Percentiles rank a stretch among this genome's conserved stretches.
Evolutionary conservation across 2,113 vertebrate species (phyloP).

Genomic region (Tetraodon nigroviridis): DNA sequence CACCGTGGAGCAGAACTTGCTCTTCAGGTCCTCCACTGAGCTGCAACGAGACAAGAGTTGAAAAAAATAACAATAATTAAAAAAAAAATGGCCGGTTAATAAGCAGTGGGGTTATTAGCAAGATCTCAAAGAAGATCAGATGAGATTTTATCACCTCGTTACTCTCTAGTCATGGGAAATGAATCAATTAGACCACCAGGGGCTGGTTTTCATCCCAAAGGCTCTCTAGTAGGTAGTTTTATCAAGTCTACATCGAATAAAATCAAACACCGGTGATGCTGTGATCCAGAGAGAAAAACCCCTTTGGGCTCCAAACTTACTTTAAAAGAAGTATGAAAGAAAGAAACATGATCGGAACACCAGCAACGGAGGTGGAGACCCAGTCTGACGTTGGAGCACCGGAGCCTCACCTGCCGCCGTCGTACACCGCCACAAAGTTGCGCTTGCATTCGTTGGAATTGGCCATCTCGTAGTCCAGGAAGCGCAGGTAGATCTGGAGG

Average conservation of each 20-base stretch:
- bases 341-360: no score
- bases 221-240: constrained; percentile 4
- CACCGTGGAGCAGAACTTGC: constrained; percentile 97
- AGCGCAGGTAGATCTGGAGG: constrained; percentile 90
- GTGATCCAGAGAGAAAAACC: constrained; percentile 15
- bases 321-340: no score
- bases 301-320: neutral
- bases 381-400: neutral
- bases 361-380: no score
- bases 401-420: constrained; percentile 80
- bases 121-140: neutral
- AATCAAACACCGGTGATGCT: constrained; percentile 10
- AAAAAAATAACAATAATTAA: constrained; percentile 12
- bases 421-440: constrained; percentile 98
- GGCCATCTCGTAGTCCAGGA: constrained; percentile 98
- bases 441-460: constrained; percentile 98
- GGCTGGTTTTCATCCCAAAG: constrained; percentile 1
- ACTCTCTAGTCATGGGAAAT: constrained; percentile 9
- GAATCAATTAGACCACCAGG: neutral
- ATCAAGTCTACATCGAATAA: constrained; percentile 23
- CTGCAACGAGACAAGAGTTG: constrained; percentile 47
- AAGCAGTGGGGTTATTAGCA: constrained; percentile 11
- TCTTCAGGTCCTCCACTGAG: constrained; percentile 92
- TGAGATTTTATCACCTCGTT: neutral
- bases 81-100: neutral